Evolutionary conservation across 2,113 vertebrate genomes (phyloP).

Genomic region (Pluvianellus socialis): DNA sequence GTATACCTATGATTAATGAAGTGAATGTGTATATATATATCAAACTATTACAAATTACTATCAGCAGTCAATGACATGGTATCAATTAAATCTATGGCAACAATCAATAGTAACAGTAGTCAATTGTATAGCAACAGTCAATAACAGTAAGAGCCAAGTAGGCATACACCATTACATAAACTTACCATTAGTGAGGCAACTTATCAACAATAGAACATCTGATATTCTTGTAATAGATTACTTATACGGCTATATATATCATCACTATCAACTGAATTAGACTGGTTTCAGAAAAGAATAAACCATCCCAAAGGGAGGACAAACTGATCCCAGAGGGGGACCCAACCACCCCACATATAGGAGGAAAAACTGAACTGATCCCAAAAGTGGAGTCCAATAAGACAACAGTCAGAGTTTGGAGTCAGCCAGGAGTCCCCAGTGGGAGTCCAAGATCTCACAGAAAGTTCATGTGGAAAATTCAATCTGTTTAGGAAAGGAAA

Average conservation of each 20-base stretch:
- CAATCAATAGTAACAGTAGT: not conserved
- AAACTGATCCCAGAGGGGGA: not conserved
- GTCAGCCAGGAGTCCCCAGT: not conserved
- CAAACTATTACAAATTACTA: not conserved
- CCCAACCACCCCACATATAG: not conserved
- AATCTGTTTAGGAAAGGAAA: not conserved
- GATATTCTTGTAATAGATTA: not conserved
- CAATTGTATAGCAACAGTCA: not conserved
- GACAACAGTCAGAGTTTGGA: not conserved
- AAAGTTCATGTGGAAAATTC: not conserved
- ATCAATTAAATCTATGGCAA: not conserved
- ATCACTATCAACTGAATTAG: not conserved
- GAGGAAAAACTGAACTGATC: not conserved
- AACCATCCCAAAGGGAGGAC: not conserved
- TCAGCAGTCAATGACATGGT: not conserved
- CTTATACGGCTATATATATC: not conserved
- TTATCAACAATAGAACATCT: not conserved
- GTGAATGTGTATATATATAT: not conserved
- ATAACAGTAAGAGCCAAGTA: not conserved
- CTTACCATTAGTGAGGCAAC: not conserved
- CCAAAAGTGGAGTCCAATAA: not conserved
- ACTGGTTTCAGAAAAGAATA: not conserved
- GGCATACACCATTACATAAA: not conserved
- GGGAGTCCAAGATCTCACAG: not conserved
- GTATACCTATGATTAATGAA: not conserved